Percentiles rank a stretch among this genome's conserved stretches.
phyloP scores from a whole-genome alignment of 2,797 vertebrate genomes.

The Eurystomus glaucurus region DNA sequence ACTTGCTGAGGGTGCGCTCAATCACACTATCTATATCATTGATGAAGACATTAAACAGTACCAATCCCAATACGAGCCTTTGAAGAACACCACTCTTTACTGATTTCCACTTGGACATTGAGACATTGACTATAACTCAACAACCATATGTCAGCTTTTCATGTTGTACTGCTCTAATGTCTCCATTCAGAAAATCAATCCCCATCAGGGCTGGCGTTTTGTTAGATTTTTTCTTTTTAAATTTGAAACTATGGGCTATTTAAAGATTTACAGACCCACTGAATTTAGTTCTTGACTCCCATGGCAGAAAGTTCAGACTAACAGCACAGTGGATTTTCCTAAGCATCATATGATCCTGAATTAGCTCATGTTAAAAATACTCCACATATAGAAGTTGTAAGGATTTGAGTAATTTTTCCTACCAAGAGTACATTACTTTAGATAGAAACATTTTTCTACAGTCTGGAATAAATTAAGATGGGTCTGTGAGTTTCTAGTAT shows the following conservation, averaged over 20 bases:
- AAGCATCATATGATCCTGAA: not conserved
- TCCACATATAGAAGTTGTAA: not conserved
- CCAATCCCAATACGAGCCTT: rapidly evolving
- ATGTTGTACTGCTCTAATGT: not conserved
- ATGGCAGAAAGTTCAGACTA: not conserved
- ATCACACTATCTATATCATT: not conserved
- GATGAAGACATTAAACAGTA: not conserved
- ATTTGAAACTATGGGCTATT: not conserved
- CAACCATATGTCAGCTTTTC: not conserved
- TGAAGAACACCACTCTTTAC: not conserved
- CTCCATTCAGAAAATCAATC: not conserved
- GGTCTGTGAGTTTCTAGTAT: not conserved
- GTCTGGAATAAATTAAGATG: slow-evolving; percentile 23
- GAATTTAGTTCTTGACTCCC: not conserved
- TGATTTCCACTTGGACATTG: not conserved
- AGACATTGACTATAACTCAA: not conserved
- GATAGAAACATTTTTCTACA: not conserved
- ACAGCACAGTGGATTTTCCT: not conserved
- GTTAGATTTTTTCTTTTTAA: not conserved
- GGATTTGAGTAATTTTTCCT: not conserved
- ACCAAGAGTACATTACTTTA: not conserved
- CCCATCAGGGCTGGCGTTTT: rapidly evolving
- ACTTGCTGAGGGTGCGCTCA: not conserved
- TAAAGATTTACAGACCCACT: not conserved
- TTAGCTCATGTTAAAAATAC: slow-evolving; percentile 25